Percentiles rank a stretch among this genome's conserved stretches.
phyloP scores from a whole-genome alignment of 2,113 vertebrate species.

The Pachyramphus minor region DNA sequence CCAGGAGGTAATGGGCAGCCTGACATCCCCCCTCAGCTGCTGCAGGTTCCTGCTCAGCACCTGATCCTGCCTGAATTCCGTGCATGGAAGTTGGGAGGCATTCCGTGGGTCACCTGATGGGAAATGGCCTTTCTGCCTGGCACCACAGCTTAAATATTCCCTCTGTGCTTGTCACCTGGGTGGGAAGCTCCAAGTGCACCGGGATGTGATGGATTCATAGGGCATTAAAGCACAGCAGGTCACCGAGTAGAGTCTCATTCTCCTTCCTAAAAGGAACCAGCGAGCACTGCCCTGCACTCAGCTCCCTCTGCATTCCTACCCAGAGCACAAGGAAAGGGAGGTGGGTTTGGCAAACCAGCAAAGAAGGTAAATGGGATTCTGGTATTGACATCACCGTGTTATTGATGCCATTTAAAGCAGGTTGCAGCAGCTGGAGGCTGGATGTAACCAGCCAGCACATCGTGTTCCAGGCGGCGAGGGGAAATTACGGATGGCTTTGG shows the following conservation, averaged over 20 bases:
- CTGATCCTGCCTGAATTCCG: background rate
- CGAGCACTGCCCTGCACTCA: background rate
- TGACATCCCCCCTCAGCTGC: background rate
- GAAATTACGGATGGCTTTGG: background rate
- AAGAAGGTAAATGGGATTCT: background rate
- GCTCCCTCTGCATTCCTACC: background rate
- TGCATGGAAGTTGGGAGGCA: background rate
- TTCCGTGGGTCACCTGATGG: background rate
- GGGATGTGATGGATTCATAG: background rate
- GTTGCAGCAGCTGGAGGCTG: conserved; percentile 7
- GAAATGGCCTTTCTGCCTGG: background rate
- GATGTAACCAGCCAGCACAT: background rate
- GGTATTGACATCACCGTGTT: accelerated
- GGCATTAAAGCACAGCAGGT: background rate
- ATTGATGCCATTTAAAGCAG: background rate
- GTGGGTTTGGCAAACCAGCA: background rate
- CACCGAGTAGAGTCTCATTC: background rate
- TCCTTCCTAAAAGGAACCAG: background rate
- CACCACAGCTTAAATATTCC: background rate
- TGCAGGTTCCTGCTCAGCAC: background rate
- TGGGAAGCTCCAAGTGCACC: background rate
- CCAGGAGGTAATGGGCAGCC: background rate
- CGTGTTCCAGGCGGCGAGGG: background rate
- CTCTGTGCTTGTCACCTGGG: background rate
- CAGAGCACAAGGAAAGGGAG: background rate